These are phyloP conservation scores for Crossoptilon crossoptilon DNA, from an alignment of 2,797 vertebrate species.

Conservation along the genomic window DNA sequence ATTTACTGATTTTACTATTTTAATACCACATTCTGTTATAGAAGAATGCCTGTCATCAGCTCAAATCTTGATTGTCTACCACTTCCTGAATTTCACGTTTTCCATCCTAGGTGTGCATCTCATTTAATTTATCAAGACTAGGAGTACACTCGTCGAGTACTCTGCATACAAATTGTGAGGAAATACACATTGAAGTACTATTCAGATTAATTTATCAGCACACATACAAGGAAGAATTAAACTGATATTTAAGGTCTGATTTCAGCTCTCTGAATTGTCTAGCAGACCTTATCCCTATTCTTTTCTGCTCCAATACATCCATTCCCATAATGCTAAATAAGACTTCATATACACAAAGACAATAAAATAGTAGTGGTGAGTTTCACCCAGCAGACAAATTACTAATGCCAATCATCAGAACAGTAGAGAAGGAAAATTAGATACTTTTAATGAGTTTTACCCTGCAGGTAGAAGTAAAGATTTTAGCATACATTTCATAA, in stretches of 20 bases:
- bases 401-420: neutral
- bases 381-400: neutral
- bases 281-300: neutral
- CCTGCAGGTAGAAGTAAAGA: neutral
- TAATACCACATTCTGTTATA: neutral
- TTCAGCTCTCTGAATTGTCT: slow-evolving; percentile 12
- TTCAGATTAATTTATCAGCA: neutral
- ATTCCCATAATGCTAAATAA: neutral
- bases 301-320: neutral
- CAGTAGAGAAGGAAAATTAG: neutral
- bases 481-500: neutral
- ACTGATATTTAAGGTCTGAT: neutral
- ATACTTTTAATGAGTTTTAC: neutral
- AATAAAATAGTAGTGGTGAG: neutral
- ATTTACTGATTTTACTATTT: neutral
- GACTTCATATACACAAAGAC: neutral
- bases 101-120: neutral
- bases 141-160: slow-evolving; percentile 14
- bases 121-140: neutral
- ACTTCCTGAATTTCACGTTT: slow-evolving; percentile 1
- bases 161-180: neutral
- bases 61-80: neutral
- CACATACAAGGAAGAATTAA: neutral
- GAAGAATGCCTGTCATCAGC: neutral
- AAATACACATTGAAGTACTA: neutral